Base-by-base conservation (phyloP, 2,797 vertebrate genomes). In the Lates japonicus region DNA sequence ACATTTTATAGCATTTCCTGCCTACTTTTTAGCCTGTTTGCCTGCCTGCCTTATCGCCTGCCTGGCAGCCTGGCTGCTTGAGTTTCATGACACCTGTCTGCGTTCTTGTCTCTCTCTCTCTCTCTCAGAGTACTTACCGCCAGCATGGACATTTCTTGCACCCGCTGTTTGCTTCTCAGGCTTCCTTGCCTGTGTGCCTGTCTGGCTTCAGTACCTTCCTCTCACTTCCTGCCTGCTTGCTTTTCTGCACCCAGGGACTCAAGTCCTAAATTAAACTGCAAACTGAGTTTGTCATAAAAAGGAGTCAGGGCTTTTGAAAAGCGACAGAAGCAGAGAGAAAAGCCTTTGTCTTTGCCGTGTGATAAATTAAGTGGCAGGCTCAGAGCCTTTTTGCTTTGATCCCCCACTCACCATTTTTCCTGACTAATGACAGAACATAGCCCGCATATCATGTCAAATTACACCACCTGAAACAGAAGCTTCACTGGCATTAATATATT, bases 281-380 rank as follows among this genome's bases (percentile, higher is more conserved):
- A 96, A 96, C 92, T 90, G 94, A 95, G 96, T 96, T 97, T 96
- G 96, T 96, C 96, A 96, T 97, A 94, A 96, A 97, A 97, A 96
- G 94, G 93, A 96, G 94, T 93, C 90, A 90, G 95, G 95, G 94
- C 95, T 96, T 97, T 97, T 97, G 96, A 97, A 96, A 90, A 90
- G 95, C 95, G 95, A 97, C 93, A 92, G 91, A 88, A 92, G 90
- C 87, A 74, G 81, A 90, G 88, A 92, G 91, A 90, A 90, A 97
- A 96, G 95, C 96, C 95, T 96, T 96, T 97, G 96, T 97, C 96
- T 97, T 96, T 95, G 93, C 95, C 91, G 94, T 95, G 94, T 97
- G 97, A 98, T 98, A 96, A 98, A 98, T 97, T 96, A 97, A 97
- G 96, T 97, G 96, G 95, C 94, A 90, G 94, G 89, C 94, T 96